Base-by-base conservation (phyloP, 2,113 vertebrate genomes). In the Benitochromis conjunctus region DNA sequence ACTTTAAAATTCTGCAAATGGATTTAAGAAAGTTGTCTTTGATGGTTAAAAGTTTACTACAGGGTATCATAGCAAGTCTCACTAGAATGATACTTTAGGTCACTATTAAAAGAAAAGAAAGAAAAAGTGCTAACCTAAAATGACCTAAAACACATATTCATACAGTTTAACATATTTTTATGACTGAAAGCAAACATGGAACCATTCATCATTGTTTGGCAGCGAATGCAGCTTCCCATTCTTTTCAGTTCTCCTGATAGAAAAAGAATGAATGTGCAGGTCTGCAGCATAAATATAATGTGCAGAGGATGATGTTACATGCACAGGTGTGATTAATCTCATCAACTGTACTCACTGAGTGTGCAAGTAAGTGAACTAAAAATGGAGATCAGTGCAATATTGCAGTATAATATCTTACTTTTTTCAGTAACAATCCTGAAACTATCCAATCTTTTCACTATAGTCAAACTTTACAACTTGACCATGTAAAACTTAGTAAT, bases 11-110 rank as follows among this genome's bases (percentile, higher is more conserved):
- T 74, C 24, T 29, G 14, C 6, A 46, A 71, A 71, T 46, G 2
- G 46, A 29, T 71, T 48, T 18, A 18, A 46, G 2, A 71, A 24
- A 26, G 21, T 26, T 71, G 8, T 18, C 41, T 74, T 74, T 29
- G n/a, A 48, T 74, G 69, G 41, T 51, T 31, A 19, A 51, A 76
- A 0, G 69, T 51, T 19, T 48, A 51, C 24, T 51, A 16, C 69
- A 76, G 26, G 69, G 0, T 0, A 12, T 76, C 43, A 51, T 31
- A 51, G 0, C 43, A 12, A n/a, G 46, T 76, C 16, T 51, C 21
- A 74, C 41, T 43, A 46, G 64, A 7, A 26, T 18, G 41, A 46
- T 18, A 71, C 21, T 1, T 11, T 7, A 29, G 21, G 66, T 3
- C 24, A 31, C 10, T 76, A 26, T 29, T 74, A 46, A 29, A 74